Base-by-base conservation (phyloP, 2,113 vertebrate species). In the Aythya baeri region DNA sequence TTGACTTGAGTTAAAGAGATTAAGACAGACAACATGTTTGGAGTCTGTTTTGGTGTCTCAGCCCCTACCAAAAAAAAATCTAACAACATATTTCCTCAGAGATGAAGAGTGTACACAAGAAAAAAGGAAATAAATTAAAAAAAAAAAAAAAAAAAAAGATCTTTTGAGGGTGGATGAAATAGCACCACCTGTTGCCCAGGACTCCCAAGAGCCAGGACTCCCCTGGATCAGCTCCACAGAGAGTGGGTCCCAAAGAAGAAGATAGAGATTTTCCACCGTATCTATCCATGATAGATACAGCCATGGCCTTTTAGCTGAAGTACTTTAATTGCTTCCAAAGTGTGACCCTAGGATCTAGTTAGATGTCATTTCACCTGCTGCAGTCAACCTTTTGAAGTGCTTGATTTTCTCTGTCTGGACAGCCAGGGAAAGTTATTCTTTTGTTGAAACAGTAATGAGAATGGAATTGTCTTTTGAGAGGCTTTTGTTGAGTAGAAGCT, bases 371-470 rank as follows among this genome's bases (percentile, higher is more conserved):
- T 78, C 9, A 1, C 26, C 81, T 79, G 15, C 70, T 66, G 50
- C 16, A 75, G 31, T 57, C 32, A 83, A 27, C 2, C 10, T 91
- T 94, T 89, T 62, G 38, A 82, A 85, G 36, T 75, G 62, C 49
- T 94, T 87, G 6, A 54, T 79, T 89, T 91, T 85, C 38, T 76
- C 41, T 89, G 5, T 73, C 44, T 92, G 78, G 46, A 65, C 38
- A 89, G 58, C 25, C 14, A 86, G 43, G 65, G 54, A 75, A 95
- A 86, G 86, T 86, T 92, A 84, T 31, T 75, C 20, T 88, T 93
- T 88, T 72, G 70, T 54, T 93, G 86, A 81, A 96, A 91, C 17
- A 66, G 22, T 91, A 93, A 92, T 63, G 57, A 96, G 62, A 10
- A 91, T 43, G 17, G 41, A 72, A 86, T 84, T 88, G 70, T 92